Percentiles rank a stretch among this genome's conserved stretches.
Conservation (phyloP, 2,797 vertebrate species). For the Leucoraja ocellata region DNA sequence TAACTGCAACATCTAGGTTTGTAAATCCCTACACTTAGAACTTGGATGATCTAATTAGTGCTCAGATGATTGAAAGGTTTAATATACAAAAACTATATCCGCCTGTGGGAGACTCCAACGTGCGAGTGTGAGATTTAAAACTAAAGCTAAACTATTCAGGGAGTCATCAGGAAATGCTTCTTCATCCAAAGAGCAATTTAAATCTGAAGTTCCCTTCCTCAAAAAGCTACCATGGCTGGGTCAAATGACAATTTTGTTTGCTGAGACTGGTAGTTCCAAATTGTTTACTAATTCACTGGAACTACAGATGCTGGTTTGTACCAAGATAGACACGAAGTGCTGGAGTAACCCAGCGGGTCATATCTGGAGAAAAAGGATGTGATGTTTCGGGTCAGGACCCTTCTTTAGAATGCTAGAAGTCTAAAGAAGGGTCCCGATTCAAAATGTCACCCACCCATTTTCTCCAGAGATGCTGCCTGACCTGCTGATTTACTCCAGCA, state of each 20-base stretch:
- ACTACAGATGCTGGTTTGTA: too few species aligned
- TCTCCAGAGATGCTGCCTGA: too few species aligned
- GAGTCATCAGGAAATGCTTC: neutral
- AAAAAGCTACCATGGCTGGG: neutral
- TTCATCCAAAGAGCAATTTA: neutral
- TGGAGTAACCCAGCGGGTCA: too few species aligned
- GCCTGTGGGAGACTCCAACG: too few species aligned
- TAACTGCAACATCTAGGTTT: neutral
- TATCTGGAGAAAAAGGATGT: too few species aligned
- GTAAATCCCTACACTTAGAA: neutral
- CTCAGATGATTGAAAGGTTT: neutral
- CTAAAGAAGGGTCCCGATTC: too few species aligned
- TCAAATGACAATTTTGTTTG: neutral
- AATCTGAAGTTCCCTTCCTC: neutral
- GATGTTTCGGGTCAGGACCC: too few species aligned
- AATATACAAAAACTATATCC: neutral
- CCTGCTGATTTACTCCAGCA: too few species aligned
- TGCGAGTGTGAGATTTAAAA: neutral
- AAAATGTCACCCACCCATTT: too few species aligned
- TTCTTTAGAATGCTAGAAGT: too few species aligned
- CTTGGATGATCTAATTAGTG: neutral
- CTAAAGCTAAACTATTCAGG: neutral
- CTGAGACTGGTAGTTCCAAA: neutral
- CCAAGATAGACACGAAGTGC: too few species aligned
- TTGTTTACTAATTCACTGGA: neutral